Evolutionary conservation across 2,888 invertebrate species (phyloP).

Genomic region (Orchesella flavescens): DNA sequence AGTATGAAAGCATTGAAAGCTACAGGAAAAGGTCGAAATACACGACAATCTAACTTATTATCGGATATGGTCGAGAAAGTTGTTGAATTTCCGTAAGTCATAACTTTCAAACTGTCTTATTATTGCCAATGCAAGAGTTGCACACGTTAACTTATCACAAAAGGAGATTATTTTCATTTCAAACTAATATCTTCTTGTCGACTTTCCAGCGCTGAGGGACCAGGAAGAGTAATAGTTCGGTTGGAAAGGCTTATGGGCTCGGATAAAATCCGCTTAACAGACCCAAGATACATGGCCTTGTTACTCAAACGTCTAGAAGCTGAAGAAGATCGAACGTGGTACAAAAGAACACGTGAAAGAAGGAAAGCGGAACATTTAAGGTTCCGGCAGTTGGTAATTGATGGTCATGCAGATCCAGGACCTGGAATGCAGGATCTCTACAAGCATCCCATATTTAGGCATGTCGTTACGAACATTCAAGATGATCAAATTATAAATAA

Average conservation of each 20-base stretch:
- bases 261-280: constrained; percentile 81
- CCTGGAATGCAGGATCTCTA: constrained; percentile 68
- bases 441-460: constrained; percentile 70
- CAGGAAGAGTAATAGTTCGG: constrained; percentile 73
- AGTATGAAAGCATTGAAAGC: too few relatives aligned
- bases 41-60: too few relatives aligned
- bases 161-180: too few relatives aligned
- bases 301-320: constrained; percentile 80
- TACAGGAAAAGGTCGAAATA: too few relatives aligned
- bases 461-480: not conserved
- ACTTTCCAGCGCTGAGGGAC: constrained; percentile 30
- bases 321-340: constrained; percentile 80
- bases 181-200: too few relatives aligned
- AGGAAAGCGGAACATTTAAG: constrained; percentile 74
- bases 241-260: constrained; percentile 83
- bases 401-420: constrained; percentile 67
- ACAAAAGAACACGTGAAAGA: constrained; percentile 80
- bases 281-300: constrained; percentile 81
- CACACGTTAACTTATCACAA: too few relatives aligned
- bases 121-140: too few relatives aligned
- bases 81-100: constrained; percentile 65
- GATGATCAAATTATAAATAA: too few relatives aligned
- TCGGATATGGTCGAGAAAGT: constrained; percentile 56
- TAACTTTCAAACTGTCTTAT: too few relatives aligned
- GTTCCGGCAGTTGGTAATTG: constrained; percentile 67